A percentile compares a stretch with the other conserved stretches of the same genome.
phyloP scores from a whole-genome alignment of 2,797 vertebrate genomes.

The Argyrosomus regius region DNA sequence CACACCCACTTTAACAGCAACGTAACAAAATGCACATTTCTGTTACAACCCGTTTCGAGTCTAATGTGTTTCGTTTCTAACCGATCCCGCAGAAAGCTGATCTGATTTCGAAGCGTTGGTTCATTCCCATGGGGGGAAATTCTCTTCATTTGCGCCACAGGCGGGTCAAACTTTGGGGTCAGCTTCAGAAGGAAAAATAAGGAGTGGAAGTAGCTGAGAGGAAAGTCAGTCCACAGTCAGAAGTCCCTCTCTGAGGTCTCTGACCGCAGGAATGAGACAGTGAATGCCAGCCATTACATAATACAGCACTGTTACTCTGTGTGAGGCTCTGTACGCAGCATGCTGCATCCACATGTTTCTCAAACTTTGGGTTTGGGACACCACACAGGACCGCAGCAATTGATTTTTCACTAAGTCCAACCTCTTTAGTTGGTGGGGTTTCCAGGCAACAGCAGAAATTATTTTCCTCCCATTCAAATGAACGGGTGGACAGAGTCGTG shows the following conservation, averaged over 20 bases:
- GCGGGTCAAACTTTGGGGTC: conserved; percentile 29
- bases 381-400: background rate
- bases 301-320: conserved; percentile 45
- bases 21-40: conserved; percentile 5
- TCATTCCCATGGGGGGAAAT: background rate
- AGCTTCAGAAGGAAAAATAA: conserved; percentile 3
- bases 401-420: no score
- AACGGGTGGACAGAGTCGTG: background rate
- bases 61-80: no score
- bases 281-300: conserved; percentile 70
- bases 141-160: conserved; percentile 6
- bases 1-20: conserved; percentile 40
- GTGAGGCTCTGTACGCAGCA: conserved; percentile 14
- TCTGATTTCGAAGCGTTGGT: no score
- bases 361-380: background rate
- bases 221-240: conserved; percentile 40
- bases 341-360: conserved; percentile 42
- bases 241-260: conserved; percentile 51
- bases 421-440: background rate
- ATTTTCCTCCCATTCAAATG: background rate
- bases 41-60: background rate
- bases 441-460: background rate
- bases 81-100: background rate
- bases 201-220: conserved; percentile 28
- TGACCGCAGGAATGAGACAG: conserved; percentile 69